Base-by-base conservation (phyloP, 2,888 invertebrate genomes). In the Drosophila multiciliata region DNA sequence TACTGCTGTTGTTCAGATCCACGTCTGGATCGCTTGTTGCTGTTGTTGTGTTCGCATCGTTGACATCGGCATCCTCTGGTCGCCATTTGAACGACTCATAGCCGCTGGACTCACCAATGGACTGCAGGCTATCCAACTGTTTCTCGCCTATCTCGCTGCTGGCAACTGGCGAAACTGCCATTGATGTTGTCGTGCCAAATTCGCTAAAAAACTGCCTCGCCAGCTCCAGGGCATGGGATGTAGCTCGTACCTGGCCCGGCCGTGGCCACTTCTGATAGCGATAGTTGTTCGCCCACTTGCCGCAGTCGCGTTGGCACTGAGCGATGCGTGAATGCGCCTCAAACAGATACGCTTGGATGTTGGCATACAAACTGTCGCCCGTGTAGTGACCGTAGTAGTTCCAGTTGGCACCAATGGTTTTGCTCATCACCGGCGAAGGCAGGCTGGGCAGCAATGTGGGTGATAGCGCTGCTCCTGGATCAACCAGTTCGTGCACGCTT, bases 311-410 rank as follows among this genome's bases (percentile, higher is more conserved):
- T 49, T 95, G 95, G 89, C 97, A 96, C 11, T 95, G 94, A 33
- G 95, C 94, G 62, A 98, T 96, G 91, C 96, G 96, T 89, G 95
- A 95, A 75, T 97, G 95, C 0, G 98, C 98, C 92, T 97, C 97
- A 90, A 96, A 96, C 36, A 99, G 94, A 93, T 98, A 98, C 1
- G 97, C 96, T 93, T 97, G 96, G 92, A 96, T 96, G 92, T 97
- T 97, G 38, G 96, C 96, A 90, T 96, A 96, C 72, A 97, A 92
- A 66, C 96, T 96, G 77, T 96, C 96, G 49, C 95, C 94, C 77
- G 94, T 88, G 82, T 93, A 91, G 29, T 93, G 81, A 6, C 94
- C 94, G 75, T 94, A 94, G 79, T 94, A 94, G 87, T 94, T 94
- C 94, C 94, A 94, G 81, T 94, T 93, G n/a, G 94, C 92, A 17